A percentile compares a stretch with the other conserved stretches of the same genome.
phyloP scores from a whole-genome alignment of 2,113 vertebrate genomes.

The Rhinoderma darwinii region DNA sequence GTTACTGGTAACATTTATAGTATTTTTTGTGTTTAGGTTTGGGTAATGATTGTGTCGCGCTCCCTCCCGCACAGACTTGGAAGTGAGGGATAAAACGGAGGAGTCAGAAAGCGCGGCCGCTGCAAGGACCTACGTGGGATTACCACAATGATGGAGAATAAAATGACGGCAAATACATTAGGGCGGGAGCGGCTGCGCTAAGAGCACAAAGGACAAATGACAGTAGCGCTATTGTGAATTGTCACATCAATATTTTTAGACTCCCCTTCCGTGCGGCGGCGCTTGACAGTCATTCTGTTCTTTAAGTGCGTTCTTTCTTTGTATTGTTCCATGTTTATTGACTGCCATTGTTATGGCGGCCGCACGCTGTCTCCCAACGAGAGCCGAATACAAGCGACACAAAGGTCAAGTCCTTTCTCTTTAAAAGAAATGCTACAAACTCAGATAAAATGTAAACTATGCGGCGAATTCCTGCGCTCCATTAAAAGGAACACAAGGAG shows the following conservation, averaged over 20 bases:
- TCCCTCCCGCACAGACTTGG: conserved; percentile 1
- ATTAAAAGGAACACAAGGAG: neutral
- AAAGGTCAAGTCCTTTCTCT: too few species aligned
- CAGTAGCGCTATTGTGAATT: conserved; percentile 6
- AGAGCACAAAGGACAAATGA: conserved; percentile 38
- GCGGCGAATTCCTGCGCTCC: neutral
- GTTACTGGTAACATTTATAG: neutral
- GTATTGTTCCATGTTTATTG: neutral
- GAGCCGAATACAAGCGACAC: neutral
- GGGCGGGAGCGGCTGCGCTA: conserved; percentile 20
- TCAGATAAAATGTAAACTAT: neutral
- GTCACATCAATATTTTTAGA: conserved; percentile 33
- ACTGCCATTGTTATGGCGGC: neutral
- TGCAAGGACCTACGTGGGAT: conserved; percentile 42
- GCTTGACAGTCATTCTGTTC: conserved; percentile 5
- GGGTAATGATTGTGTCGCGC: neutral
- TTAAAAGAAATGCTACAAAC: neutral
- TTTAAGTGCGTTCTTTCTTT: conserved; percentile 18
- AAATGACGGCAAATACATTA: conserved; percentile 19
- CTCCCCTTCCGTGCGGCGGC: neutral
- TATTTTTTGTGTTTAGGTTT: conserved; percentile 43
- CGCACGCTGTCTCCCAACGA: neutral
- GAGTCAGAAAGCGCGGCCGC: conserved; percentile 19
- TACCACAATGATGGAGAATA: conserved; percentile 22
- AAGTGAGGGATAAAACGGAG: neutral